Conservation (phyloP, 2,797 vertebrate species). For the Cichlasoma orientale region DNA sequence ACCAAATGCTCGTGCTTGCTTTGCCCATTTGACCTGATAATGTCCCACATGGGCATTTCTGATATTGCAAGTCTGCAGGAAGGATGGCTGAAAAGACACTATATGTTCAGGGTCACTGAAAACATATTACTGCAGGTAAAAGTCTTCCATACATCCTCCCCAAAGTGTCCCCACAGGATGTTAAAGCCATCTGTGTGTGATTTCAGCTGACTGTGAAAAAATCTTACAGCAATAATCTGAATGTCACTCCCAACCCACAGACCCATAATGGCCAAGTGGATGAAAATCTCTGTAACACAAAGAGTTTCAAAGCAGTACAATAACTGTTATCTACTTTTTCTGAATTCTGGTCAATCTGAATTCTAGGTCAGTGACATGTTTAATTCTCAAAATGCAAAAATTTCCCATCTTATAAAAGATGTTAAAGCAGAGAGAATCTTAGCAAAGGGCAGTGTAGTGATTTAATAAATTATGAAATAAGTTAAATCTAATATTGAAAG, state of each 20-base stretch:
- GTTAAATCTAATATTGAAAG: not conserved
- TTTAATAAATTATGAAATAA: conserved; percentile 36
- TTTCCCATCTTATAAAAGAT: not conserved
- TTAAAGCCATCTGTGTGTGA: conserved; percentile 26
- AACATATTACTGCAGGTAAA: conserved; percentile 5
- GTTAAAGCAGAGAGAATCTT: conserved; percentile 7
- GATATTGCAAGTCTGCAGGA: conserved; percentile 29
- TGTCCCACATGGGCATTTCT: conserved; percentile 5
- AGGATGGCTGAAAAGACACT: conserved; percentile 41
- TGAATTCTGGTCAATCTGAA: rapidly evolving
- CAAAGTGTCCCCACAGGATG: conserved; percentile 11
- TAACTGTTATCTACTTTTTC: not conserved
- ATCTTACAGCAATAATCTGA: not conserved
- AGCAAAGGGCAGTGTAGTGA: conserved; percentile 12
- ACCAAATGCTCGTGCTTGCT: not conserved
- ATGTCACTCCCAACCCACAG: not conserved
- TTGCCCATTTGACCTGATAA: not conserved
- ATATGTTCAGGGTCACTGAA: conserved; percentile 16
- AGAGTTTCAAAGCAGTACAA: rapidly evolving
- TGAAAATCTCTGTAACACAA: not conserved
- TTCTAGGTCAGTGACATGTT: rapidly evolving
- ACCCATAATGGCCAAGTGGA: not conserved
- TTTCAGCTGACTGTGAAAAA: not conserved
- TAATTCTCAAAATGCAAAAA: not conserved
- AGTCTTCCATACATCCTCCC: conserved; percentile 13